These are phyloP conservation scores for Virgularia gustaviana DNA, from an alignment of 92 coral and sea anemone genomes.

Conservation along the genomic window DNA sequence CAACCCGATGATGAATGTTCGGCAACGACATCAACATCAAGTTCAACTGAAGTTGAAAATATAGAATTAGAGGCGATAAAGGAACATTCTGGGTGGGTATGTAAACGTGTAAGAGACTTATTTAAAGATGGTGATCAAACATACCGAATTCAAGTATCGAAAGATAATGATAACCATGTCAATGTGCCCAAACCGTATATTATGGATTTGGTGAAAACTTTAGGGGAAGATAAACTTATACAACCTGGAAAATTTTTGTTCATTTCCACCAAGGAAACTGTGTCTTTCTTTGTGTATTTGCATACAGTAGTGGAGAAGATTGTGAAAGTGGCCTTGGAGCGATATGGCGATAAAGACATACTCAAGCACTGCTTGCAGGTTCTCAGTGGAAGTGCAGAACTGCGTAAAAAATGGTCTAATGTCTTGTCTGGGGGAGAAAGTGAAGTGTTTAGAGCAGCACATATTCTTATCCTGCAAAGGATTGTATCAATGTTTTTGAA, in stretches of 20 bases:
- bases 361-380: constrained; percentile 16
- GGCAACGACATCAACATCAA: not conserved
- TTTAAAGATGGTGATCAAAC: constrained; percentile 5
- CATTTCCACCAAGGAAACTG: not conserved
- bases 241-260: constrained; percentile 3
- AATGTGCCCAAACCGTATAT: not conserved
- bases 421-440: not conserved
- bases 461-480: constrained; percentile 39
- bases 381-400: constrained; percentile 16
- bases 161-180: not conserved
- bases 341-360: not conserved
- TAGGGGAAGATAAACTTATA: not conserved
- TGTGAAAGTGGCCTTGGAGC: not conserved
- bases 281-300: not conserved
- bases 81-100: constrained; percentile 23
- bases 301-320: constrained; percentile 6
- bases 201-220: constrained; percentile 6
- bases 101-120: not conserved
- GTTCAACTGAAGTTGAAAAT: not conserved
- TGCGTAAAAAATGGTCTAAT: not conserved
- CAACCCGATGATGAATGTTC: not conserved
- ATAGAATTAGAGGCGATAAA: constrained; percentile 1
- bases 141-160: not conserved
- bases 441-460: constrained; percentile 23
- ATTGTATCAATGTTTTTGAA: constrained; percentile 52